Conservation (phyloP, 2,888 invertebrate genomes). For the Bugulina stolonifera region DNA sequence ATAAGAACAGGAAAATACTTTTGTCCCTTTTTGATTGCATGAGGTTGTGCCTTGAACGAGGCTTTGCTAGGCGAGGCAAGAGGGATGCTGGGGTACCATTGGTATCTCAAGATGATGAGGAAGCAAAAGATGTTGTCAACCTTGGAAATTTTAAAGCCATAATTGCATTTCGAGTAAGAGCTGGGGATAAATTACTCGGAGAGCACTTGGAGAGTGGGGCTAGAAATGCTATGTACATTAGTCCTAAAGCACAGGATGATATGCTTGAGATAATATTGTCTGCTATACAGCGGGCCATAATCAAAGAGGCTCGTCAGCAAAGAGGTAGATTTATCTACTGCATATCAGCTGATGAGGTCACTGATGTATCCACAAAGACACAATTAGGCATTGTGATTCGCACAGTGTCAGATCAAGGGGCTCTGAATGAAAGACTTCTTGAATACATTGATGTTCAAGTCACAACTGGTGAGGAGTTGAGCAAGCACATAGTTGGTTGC, state of each 20-base stretch:
- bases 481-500: not conserved
- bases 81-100: not conserved
- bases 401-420: not conserved
- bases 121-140: not conserved
- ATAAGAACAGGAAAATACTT: not conserved
- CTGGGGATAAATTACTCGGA: not conserved
- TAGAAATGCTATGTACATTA: not conserved
- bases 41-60: not conserved
- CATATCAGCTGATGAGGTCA: not conserved
- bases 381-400: not conserved
- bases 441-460: not conserved
- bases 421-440: not conserved
- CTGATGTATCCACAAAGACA: not conserved
- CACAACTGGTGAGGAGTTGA: not conserved
- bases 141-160: not conserved
- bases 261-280: not conserved
- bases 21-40: not conserved
- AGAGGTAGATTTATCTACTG: not conserved
- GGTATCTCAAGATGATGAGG: too few species aligned
- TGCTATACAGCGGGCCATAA: not conserved
- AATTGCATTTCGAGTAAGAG: not conserved
- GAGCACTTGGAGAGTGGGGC: not conserved
- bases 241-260: not conserved
- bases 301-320: not conserved
- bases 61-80: not conserved